Evolutionary conservation across 2,888 invertebrate species (phyloP).

Genomic region (Homarus gammarus): DNA sequence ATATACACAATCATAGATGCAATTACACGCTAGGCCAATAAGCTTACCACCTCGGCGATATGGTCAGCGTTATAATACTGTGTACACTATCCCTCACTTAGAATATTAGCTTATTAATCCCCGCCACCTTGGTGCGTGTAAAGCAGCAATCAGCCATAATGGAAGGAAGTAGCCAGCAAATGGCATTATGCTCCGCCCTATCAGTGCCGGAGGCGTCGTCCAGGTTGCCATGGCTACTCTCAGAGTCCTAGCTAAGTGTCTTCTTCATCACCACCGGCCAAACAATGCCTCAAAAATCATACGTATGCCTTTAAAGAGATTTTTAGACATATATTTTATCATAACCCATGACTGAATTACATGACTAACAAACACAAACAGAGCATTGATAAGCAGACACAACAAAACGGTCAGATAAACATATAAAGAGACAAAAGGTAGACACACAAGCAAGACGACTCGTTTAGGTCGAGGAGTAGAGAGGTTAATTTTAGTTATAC

Average conservation of each 20-base stretch:
- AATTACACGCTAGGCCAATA: background rate
- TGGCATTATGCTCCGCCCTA: slow-evolving; percentile 31
- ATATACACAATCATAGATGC: background rate
- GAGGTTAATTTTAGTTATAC: too few species aligned
- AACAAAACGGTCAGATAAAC: too few species aligned
- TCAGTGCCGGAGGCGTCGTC: slow-evolving; percentile 17
- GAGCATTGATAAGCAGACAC: too few species aligned
- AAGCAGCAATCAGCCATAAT: slow-evolving; percentile 48
- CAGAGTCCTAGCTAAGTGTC: background rate
- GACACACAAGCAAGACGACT: too few species aligned
- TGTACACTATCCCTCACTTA: background rate
- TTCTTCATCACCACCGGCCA: background rate
- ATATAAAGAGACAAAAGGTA: too few species aligned
- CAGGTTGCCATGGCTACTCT: slow-evolving; percentile 28
- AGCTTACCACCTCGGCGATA: background rate
- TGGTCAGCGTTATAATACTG: background rate
- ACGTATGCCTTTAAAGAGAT: too few species aligned
- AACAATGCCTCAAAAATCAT: too few species aligned
- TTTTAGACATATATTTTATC: too few species aligned
- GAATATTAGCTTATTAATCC: background rate
- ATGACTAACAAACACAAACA: too few species aligned
- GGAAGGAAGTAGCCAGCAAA: slow-evolving; percentile 44
- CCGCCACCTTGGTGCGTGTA: background rate
- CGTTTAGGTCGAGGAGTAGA: too few species aligned
- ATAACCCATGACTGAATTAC: too few species aligned